These are phyloP conservation scores for Leptinotarsa lineolata DNA, from an alignment of 1,140 invertebrate species.

Conservation along the genomic window DNA sequence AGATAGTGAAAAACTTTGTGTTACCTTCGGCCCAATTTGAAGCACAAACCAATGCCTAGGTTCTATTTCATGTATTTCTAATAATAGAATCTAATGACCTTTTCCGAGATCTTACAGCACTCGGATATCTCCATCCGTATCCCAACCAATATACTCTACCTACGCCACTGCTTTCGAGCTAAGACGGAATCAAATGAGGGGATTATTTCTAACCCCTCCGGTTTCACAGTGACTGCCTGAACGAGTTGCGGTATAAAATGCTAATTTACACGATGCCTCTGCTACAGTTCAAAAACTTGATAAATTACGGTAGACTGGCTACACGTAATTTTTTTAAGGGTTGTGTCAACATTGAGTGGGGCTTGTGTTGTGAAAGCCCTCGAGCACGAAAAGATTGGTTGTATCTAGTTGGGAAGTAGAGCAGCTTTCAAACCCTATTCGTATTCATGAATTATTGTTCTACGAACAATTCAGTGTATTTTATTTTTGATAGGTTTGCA, in stretches of 20 bases:
- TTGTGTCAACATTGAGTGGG: slow-evolving; percentile 23
- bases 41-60: too few species aligned
- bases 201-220: slow-evolving; percentile 21
- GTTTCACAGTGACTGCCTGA: slow-evolving; percentile 18
- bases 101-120: too few species aligned
- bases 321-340: slow-evolving; percentile 17
- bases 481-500: too few species aligned
- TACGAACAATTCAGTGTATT: too few species aligned
- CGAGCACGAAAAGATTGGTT: neutral
- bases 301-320: slow-evolving; percentile 14
- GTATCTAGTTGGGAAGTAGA: neutral
- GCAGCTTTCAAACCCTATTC: neutral
- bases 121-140: too few species aligned
- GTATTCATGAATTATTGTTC: too few species aligned
- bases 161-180: neutral
- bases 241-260: slow-evolving; percentile 26
- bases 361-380: neutral
- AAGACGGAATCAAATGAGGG: slow-evolving; percentile 21
- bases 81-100: too few species aligned
- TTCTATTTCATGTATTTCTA: too few species aligned
- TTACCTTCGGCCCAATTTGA: too few species aligned
- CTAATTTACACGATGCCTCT: slow-evolving; percentile 26
- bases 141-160: neutral
- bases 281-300: slow-evolving; percentile 24
- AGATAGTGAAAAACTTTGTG: too few species aligned